These are phyloP conservation scores for Ceuthmochares aereus DNA, from an alignment of 2,113 vertebrate genomes.

Conservation along the genomic window DNA sequence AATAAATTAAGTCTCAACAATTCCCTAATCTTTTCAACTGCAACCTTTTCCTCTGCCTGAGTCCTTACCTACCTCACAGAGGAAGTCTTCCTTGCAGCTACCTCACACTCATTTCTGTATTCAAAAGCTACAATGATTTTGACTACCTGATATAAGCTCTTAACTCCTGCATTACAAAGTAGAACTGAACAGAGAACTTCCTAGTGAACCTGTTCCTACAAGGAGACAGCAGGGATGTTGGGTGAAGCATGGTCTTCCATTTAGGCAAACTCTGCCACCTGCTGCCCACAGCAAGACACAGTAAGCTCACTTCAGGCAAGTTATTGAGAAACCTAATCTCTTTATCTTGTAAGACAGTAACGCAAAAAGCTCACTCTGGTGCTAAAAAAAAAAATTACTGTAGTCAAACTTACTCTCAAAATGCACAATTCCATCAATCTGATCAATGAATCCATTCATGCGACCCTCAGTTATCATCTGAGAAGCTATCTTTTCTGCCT, in stretches of 20 bases:
- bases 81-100: neutral
- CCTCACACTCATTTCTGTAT: neutral
- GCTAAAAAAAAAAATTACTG: neutral
- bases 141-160: neutral
- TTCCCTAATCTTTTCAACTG: neutral
- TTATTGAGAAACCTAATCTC: neutral
- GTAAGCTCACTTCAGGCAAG: neutral
- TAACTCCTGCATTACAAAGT: neutral
- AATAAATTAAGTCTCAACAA: neutral
- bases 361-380: neutral
- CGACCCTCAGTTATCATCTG: conserved; percentile 99
- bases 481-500: conserved; percentile 99
- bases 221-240: neutral
- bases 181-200: neutral
- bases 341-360: neutral
- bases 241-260: neutral
- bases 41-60: neutral
- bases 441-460: conserved; percentile 99
- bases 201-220: neutral
- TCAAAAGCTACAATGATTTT: neutral
- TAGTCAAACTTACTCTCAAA: conserved; percentile 92
- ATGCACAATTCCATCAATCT: conserved; percentile 98
- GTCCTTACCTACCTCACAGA: neutral
- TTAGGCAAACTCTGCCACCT: conserved; percentile 28
- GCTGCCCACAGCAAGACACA: neutral